Conservation (phyloP, 2,888 invertebrate genomes). For the Metellina segmentata region DNA sequence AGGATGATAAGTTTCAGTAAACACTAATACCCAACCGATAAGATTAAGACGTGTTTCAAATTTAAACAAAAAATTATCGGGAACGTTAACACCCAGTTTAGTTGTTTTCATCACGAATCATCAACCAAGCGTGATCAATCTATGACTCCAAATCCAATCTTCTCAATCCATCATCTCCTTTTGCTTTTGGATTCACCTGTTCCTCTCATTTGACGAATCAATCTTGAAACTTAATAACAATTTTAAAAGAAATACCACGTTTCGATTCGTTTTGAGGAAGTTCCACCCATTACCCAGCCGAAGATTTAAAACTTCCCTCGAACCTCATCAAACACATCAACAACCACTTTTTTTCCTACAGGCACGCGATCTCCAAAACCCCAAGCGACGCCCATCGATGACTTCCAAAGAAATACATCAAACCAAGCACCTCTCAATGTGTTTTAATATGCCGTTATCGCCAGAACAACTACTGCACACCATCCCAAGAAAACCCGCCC, state of each 20-base stretch:
- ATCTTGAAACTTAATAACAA: too few species aligned
- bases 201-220: too few species aligned
- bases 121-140: not conserved
- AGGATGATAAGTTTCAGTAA: too few species aligned
- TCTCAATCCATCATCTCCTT: not conserved
- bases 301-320: slow-evolving; percentile 3
- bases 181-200: too few species aligned
- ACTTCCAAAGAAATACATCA: slow-evolving; percentile 29
- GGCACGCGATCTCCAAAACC: slow-evolving; percentile 5
- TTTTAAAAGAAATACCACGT: not conserved
- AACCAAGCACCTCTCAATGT: slow-evolving; percentile 46
- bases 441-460: slow-evolving; percentile 30
- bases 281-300: too few species aligned
- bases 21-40: too few species aligned
- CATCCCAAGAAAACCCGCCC: slow-evolving; percentile 26
- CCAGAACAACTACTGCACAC: slow-evolving; percentile 22
- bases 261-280: too few species aligned
- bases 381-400: slow-evolving; percentile 20
- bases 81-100: not conserved
- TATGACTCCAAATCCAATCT: not conserved
- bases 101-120: not conserved
- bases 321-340: not conserved
- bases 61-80: too few species aligned
- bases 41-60: too few species aligned
- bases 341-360: not conserved